A percentile compares a stretch with the other conserved stretches of the same genome.
Conservation (phyloP, 2,888 invertebrate species). For the Tupiocoris notatus region DNA sequence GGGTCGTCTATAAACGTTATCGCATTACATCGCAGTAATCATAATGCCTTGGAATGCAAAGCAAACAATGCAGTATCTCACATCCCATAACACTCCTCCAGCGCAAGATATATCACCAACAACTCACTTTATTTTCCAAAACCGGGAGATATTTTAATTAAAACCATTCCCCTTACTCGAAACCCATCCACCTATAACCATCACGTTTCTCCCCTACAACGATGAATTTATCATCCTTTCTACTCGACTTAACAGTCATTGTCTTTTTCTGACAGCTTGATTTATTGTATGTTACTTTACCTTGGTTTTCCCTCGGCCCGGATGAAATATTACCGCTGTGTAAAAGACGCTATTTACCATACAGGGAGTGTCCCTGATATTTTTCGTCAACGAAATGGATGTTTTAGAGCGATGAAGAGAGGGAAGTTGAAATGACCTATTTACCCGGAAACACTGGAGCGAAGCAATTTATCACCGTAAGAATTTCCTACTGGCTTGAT, state of each 20-base stretch:
- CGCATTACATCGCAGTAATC: constrained; percentile 27
- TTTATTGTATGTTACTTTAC: constrained; percentile 38
- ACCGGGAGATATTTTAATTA: constrained; percentile 40
- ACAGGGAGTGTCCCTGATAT: background rate
- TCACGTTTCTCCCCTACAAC: background rate
- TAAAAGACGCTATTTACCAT: background rate
- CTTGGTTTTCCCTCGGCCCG: constrained; percentile 6
- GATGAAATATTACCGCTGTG: constrained; percentile 21
- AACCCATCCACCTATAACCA: background rate
- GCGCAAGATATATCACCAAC: constrained; percentile 31
- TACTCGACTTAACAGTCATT: constrained; percentile 41
- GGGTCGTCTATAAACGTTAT: constrained; percentile 19
- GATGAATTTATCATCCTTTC: constrained; percentile 44
- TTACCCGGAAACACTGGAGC: background rate
- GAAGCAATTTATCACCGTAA: too few species aligned
- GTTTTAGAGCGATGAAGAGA: background rate
- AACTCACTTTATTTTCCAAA: constrained; percentile 35
- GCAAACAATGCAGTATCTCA: constrained; percentile 34
- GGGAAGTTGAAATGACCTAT: background rate
- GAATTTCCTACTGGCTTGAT: too few species aligned
- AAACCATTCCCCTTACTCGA: background rate
- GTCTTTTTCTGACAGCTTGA: constrained; percentile 37
- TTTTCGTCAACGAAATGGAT: background rate
- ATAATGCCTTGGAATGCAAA: constrained; percentile 11
- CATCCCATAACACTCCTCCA: background rate